Evolutionary conservation across 2,113 vertebrate species (phyloP), one percentile per base, ranked within the genome.

Genomic region (Calypte anna): DNA sequence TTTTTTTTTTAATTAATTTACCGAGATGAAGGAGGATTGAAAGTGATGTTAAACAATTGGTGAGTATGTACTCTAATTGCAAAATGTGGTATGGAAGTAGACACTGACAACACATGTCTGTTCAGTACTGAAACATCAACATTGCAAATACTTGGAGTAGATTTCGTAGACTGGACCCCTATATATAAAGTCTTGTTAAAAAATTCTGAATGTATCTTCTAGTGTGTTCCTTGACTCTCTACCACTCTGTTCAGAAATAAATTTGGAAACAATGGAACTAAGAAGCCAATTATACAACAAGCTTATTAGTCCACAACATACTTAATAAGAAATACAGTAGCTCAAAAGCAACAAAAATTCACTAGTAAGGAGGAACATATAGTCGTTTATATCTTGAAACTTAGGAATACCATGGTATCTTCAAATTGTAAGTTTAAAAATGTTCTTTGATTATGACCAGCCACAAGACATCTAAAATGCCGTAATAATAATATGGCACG

Each of bases 401-500:
- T 27, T 57, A 51, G 40, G 16, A 85, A 82, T 46, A 14, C 38
- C 9, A 1, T 21, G 9, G 13, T 38, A 22, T 46, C 63, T 69
- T 61, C 5, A 33, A 27, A 63, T 4, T 27, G 20, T 30, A 20
- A 30, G 12, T 64, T 50, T 58, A 63, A 88, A 90, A 84, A 68
- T 51, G 3, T 53, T 18, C 48, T 46, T 55, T 46, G 28, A 9
- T 9, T 40, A 62, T 33, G 30, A 70, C 21, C 40, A 48, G 17
- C 2, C 19, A 84, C 3, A 4, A 90, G 61, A 46, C 67, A 36
- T 70, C 68, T 94, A 25, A 72, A 95, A 86, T 9, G 15, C 16
- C 81, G 33, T 78, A 80, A 86, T 70, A 96, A 85, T 77, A 91
- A 72, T 66, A 78, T 4, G 11, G 30, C 59, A 17, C 77, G 74